Conservation (phyloP, 1,140 invertebrate species). For the Periplaneta americana region DNA sequence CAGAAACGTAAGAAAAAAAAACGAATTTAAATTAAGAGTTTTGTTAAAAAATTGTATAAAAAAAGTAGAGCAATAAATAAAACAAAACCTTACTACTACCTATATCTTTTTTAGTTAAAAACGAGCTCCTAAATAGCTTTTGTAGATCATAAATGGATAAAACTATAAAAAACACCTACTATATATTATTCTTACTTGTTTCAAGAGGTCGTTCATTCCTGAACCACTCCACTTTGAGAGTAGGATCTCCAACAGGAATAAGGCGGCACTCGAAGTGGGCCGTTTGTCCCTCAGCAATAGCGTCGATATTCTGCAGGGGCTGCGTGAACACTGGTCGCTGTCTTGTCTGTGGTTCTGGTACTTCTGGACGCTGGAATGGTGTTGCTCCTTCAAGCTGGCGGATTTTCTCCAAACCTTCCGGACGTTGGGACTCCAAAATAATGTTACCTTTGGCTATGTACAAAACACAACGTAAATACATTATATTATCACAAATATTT, state of each 20-base stretch:
- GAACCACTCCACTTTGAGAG: constrained; percentile 97
- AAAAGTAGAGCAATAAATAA: too few species aligned
- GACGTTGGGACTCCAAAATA: constrained; percentile 90
- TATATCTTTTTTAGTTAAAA: too few species aligned
- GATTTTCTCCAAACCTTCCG: constrained; percentile 93
- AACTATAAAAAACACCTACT: neutral
- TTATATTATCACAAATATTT: too few species aligned
- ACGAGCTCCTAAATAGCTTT: neutral
- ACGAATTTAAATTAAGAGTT: too few species aligned
- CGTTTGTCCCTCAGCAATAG: constrained; percentile 83
- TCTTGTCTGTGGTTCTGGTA: constrained; percentile 73
- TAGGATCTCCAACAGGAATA: constrained; percentile 98
- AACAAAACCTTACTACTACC: neutral
- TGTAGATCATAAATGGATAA: neutral
- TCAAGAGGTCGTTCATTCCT: constrained; percentile 91
- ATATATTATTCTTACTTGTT: constrained; percentile 55
- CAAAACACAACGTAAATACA: too few species aligned
- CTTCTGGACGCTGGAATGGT: constrained; percentile 72
- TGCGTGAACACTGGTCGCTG: constrained; percentile 94
- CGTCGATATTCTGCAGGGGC: constrained; percentile 85
- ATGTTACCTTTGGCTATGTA: constrained; percentile 82
- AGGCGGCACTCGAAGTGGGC: constrained; percentile 94
- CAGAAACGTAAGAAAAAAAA: too few species aligned
- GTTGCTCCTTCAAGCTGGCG: constrained; percentile 80
- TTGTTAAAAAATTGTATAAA: too few species aligned